Conservation (phyloP, 2,888 invertebrate species). For the Globia sparganii region DNA sequence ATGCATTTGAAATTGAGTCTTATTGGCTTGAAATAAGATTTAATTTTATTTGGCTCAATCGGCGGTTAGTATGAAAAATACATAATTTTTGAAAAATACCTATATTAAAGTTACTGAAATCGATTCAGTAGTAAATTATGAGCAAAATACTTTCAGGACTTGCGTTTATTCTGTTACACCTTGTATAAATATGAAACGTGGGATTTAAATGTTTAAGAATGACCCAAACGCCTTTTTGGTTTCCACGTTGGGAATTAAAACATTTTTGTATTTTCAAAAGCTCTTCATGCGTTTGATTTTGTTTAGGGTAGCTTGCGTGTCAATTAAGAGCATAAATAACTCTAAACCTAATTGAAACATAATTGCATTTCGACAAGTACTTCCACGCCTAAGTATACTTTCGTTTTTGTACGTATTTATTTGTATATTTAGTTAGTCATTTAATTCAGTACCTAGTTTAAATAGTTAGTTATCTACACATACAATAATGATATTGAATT, state of each 20-base stretch:
- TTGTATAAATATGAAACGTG: constrained; percentile 28
- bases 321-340: not conserved
- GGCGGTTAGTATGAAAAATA: too few species aligned
- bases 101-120: too few species aligned
- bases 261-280: not conserved
- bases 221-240: not conserved
- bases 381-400: not conserved
- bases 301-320: not conserved
- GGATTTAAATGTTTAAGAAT: constrained; percentile 6
- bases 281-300: not conserved
- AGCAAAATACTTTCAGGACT: too few species aligned
- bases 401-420: not conserved
- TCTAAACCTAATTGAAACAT: not conserved
- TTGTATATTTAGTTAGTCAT: not conserved
- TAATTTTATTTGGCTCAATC: too few species aligned
- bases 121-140: too few species aligned
- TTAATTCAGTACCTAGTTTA: not conserved
- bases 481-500: not conserved
- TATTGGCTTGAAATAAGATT: too few species aligned
- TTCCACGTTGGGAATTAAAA: not conserved
- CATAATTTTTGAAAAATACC: too few species aligned
- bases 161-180: too few species aligned
- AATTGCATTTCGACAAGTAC: not conserved
- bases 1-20: too few species aligned
- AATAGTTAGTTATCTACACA: not conserved